These are phyloP conservation scores for Eristalis intricaria DNA, from an alignment of 2,888 invertebrate genomes.

Conservation along the genomic window DNA sequence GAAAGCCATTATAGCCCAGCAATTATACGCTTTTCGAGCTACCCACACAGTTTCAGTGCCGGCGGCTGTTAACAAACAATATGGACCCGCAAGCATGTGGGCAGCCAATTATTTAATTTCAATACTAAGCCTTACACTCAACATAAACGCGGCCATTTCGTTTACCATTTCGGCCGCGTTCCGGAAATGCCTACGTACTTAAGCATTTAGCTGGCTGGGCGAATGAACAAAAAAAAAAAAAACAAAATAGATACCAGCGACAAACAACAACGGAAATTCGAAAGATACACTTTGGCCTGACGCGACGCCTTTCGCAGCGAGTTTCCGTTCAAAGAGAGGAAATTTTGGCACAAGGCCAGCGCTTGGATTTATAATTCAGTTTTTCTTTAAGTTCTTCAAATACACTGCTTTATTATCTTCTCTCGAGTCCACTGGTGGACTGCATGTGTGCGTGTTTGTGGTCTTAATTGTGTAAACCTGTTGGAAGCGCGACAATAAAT, in stretches of 20 bases:
- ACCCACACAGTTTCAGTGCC: neutral
- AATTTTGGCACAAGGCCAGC: constrained; percentile 26
- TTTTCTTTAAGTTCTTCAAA: constrained; percentile 1
- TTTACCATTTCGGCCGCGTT: too few species aligned
- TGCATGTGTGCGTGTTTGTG: neutral
- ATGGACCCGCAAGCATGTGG: neutral
- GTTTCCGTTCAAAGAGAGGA: constrained; percentile 17
- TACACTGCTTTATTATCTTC: constrained; percentile 15
- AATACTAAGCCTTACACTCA: neutral
- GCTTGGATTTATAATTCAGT: constrained; percentile 15
- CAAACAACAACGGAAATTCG: neutral
- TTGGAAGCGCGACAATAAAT: constrained; percentile 21
- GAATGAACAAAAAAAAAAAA: neutral
- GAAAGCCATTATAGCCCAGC: neutral
- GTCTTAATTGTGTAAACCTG: constrained; percentile 34
- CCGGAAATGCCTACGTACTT: constrained; percentile 48
- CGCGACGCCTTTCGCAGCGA: constrained; percentile 28
- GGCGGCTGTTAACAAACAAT: neutral
- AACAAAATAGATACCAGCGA: neutral
- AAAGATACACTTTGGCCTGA: constrained; percentile 39
- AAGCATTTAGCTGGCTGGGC: neutral
- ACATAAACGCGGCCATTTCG: neutral
- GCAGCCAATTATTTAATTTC: neutral
- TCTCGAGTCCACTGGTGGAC: neutral
- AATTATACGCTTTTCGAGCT: neutral